Evolutionary conservation across 2,888 invertebrate species (phyloP).

Genomic region (Asteroscopus sphinx): DNA sequence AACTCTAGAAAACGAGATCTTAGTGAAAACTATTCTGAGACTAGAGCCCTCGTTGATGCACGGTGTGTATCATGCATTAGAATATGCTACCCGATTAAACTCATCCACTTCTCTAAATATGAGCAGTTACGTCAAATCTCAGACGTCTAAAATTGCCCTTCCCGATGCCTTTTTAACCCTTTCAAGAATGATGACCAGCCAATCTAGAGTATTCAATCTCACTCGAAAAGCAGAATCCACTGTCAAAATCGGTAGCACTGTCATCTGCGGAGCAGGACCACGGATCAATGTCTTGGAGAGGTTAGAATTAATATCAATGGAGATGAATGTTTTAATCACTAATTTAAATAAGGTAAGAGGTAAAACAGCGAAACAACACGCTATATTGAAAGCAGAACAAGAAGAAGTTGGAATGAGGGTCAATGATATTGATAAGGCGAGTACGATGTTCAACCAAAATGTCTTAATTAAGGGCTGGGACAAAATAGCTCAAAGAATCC

Average conservation of each 20-base stretch:
- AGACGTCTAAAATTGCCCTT: constrained; percentile 69
- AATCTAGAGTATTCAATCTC: constrained; percentile 64
- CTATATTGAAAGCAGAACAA: constrained; percentile 83
- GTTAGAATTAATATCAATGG: constrained; percentile 84
- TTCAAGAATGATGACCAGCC: constrained; percentile 56
- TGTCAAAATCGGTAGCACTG: constrained; percentile 75
- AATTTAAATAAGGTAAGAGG: constrained; percentile 71
- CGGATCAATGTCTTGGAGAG: constrained; percentile 88
- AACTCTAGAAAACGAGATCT: constrained; percentile 86
- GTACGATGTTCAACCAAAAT: constrained; percentile 83
- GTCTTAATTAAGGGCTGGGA: constrained; percentile 89
- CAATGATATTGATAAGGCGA: constrained; percentile 84
- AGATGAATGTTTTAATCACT: constrained; percentile 83
- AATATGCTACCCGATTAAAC: constrained; percentile 75
- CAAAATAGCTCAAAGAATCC: constrained; percentile 90
- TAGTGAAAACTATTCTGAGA: constrained; percentile 84
- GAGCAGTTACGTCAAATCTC: constrained; percentile 73
- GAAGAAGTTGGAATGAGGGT: constrained; percentile 89
- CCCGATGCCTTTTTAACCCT: constrained; percentile 59
- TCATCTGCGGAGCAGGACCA: constrained; percentile 73
- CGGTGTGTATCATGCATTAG: constrained; percentile 81
- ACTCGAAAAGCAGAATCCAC: constrained; percentile 78
- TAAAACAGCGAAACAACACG: constrained; percentile 76
- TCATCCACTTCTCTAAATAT: constrained; percentile 68
- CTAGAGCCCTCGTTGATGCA: constrained; percentile 82